Base-by-base conservation (phyloP, 2,797 vertebrate genomes). In the Telmatherina bonti region DNA sequence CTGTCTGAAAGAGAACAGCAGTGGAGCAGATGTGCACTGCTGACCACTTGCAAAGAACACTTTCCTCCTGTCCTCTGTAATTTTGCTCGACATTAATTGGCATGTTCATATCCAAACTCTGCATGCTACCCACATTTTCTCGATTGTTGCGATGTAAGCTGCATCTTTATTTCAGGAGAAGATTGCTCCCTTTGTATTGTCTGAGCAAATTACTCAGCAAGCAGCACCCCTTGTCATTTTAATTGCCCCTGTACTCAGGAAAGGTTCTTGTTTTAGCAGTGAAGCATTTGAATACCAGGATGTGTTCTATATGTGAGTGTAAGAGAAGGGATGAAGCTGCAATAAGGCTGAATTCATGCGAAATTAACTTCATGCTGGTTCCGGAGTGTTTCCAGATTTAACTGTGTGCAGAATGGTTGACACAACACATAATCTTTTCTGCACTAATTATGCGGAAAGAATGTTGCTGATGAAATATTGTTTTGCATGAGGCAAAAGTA, bases 131-230 rank as follows among this genome's bases (percentile, higher is more conserved):
- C 89, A 89, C 89, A 85, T 82, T 76, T 53, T 69, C 79, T 76
- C 73, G 53, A 83, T 86, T 83, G 88, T 87, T 91, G 86, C 82
- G 88, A 89, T 76, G 67, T 87, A 91, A 88, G 88, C 89, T 82
- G 72, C 84, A 85, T 81, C 80, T 92, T 81, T 85, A 82, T 91
- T 91, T 84, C 86, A 80, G 85, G 85, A 89, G 86, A 80, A 92
- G 92, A 93, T 93, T 92, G 90, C 82, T 91, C 91, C 89, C 90
- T 93, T 94, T 93, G 92, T 94, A 91, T 91, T 86, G 76, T 78
- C 82, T 74, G 72, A 58, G 79, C 85, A 79, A 88, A 87, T 93
- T 92, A 92, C 85, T 84, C 90, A 93, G 92, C 87, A 80, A 82
- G 81, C 88, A 79, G 76, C 78, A 83, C 84, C 79, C 16, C 82